Percentiles rank a stretch among this genome's conserved stretches.
Conservation (phyloP, 1,140 invertebrate species). For the Gyrodactylus salaris region DNA sequence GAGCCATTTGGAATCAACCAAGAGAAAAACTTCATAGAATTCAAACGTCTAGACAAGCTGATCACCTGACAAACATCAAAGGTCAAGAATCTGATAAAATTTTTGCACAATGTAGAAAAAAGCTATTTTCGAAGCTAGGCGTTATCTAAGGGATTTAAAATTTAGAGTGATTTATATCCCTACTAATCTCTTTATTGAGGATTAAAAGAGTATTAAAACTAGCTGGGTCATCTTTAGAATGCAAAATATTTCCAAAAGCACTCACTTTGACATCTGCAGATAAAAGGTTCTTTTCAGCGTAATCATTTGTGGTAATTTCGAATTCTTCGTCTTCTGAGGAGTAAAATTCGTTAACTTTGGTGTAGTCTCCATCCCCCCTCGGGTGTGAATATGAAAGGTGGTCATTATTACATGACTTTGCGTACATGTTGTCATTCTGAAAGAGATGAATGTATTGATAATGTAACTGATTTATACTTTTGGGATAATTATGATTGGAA, state of each 20-base stretch:
- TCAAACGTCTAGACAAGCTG: no score
- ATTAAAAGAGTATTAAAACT: neutral
- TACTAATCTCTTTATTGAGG: no score
- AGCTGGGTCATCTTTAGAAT: neutral
- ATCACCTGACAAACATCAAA: no score
- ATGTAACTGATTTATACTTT: neutral
- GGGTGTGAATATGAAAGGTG: neutral
- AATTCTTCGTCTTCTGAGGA: neutral
- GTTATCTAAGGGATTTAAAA: no score
- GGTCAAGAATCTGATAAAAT: no score
- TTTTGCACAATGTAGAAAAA: no score
- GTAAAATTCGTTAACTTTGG: neutral
- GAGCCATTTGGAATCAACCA: no score
- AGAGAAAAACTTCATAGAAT: no score
- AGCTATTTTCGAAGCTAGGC: no score
- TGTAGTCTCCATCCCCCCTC: neutral
- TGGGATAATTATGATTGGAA: neutral
- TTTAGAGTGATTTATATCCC: no score
- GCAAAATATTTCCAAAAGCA: neutral
- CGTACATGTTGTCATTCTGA: neutral
- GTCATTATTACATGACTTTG: neutral
- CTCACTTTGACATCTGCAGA: neutral
- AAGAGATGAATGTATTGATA: neutral
- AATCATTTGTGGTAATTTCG: neutral
- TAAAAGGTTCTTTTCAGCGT: neutral